phyloP scores from a whole-genome alignment of 1,140 invertebrate species.

The Helicorthomorpha holstii region DNA sequence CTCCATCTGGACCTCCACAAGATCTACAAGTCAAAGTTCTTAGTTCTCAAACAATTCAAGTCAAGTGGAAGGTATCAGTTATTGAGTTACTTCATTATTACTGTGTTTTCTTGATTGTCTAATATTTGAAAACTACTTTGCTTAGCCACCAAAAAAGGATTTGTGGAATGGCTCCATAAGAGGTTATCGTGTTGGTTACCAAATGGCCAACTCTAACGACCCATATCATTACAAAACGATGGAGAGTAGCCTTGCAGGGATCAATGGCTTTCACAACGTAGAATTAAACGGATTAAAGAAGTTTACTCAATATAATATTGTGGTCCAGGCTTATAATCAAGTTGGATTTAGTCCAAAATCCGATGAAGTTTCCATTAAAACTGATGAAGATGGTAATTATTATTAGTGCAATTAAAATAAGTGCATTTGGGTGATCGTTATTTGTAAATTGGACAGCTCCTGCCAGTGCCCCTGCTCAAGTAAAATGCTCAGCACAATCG shows the following conservation, averaged over 20 bases:
- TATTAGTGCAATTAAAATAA: neutral
- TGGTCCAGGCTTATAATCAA: slow-evolving; percentile 32
- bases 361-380: slow-evolving; percentile 50
- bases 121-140: too few species aligned
- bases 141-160: slow-evolving; percentile 12
- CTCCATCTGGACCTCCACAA: slow-evolving; percentile 65
- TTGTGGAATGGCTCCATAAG: slow-evolving; percentile 23
- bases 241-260: slow-evolving; percentile 6
- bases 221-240: slow-evolving; percentile 17
- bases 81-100: neutral
- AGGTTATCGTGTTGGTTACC: slow-evolving; percentile 29
- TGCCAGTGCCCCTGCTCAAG: slow-evolving; percentile 47
- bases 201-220: slow-evolving; percentile 17
- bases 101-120: neutral
- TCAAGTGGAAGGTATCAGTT: slow-evolving; percentile 43
- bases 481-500: slow-evolving; percentile 49
- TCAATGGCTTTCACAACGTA: neutral
- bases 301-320: slow-evolving; percentile 30
- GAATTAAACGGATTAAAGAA: slow-evolving; percentile 39
- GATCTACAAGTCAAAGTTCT: slow-evolving; percentile 72
- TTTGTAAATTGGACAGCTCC: slow-evolving; percentile 35
- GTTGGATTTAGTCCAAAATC: slow-evolving; percentile 48
- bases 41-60: slow-evolving; percentile 69
- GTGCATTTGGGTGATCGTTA: neutral
- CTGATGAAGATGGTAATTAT: slow-evolving; percentile 53